Evolutionary conservation across 1,140 invertebrate species (phyloP), one percentile per base, ranked within the genome.

Genomic region (Aradophagus sp.): DNA sequence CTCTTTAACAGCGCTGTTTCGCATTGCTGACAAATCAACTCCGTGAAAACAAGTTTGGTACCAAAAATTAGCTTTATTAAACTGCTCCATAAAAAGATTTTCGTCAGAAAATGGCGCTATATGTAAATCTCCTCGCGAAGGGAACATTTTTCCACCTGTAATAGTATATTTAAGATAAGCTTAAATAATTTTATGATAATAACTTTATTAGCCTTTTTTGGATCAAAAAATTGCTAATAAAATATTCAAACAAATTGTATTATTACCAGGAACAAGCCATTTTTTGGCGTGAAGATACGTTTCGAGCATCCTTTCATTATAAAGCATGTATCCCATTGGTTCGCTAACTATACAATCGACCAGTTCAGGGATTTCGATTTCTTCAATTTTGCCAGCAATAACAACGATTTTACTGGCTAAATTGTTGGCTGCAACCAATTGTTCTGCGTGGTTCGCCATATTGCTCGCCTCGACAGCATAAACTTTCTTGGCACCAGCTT

Each of bases 281-380:
- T 99, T 99, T 80, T 99, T 98, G 2, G 97, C 97, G 87, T 99
- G 97, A 34, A 99, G 86, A 87, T 97, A 99, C 3, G 97, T 98
- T 87, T 99, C 98, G 62, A 99, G 87, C 98, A 99, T 99, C 71
- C 98, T 89, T 86, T 99, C 98, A 86, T 99, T 99, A 79, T 98
- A 98, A 7, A 99, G 87, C 98, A 99, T 99, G 79, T 99, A 99
- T 16, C 98, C 98, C 98, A 99, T 99, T 0, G 98, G 98, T 86
- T 99, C 98, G 5, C 97, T 99, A 62, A 99, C 97, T 75, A 99
- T 98, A 17, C 98, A 91, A 87, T 99, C 97, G 8, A 99, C 97
- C 75, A 89, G 90, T 84, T 99, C 97, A 3, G 97, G 96, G 56
- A 99, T 84, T 56, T 95, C 93, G 34, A 99, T 95, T 87, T 99